phyloP scores from a whole-genome alignment of 1,140 invertebrate genomes.

The Theocolax elegans region DNA sequence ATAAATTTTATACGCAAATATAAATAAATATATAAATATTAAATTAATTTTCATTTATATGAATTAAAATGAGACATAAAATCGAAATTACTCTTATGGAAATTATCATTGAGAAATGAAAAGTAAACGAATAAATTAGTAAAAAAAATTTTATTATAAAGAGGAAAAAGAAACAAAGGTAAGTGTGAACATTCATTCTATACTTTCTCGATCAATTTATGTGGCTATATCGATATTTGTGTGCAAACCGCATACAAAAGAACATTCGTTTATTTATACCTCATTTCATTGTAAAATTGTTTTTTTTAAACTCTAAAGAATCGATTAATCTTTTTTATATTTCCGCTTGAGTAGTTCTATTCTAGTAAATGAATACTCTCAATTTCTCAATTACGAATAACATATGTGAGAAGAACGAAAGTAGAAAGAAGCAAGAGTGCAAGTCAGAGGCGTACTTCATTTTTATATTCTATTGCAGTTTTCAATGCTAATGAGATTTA shows the following conservation, averaged over 20 bases:
- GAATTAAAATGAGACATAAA: no score
- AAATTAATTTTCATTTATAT: no score
- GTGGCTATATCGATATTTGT: no score
- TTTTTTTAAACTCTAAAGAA: not conserved
- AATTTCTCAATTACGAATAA: not conserved
- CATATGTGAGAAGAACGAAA: not conserved
- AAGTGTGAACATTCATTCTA: not conserved
- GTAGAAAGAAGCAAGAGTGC: not conserved
- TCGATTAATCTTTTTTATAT: slow-evolving; percentile 27
- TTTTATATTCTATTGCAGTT: not conserved
- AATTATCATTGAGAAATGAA: no score
- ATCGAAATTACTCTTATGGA: no score
- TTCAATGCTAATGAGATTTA: slow-evolving; percentile 31
- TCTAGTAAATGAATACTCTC: not conserved
- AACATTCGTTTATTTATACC: not conserved
- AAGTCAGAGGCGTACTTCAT: not conserved
- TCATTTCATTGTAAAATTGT: not conserved
- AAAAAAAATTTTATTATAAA: not conserved
- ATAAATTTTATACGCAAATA: no score
- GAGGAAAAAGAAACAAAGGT: not conserved
- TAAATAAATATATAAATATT: no score
- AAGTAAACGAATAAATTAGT: no score
- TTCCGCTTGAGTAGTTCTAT: not conserved
- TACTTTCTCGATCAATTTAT: not conserved
- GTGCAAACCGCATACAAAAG: not conserved